Evolutionary conservation across 37 sponge, comb jelly and placozoan species (phyloP), one percentile per base, ranked within the genome.

Genomic region (Ianthella basta): DNA sequence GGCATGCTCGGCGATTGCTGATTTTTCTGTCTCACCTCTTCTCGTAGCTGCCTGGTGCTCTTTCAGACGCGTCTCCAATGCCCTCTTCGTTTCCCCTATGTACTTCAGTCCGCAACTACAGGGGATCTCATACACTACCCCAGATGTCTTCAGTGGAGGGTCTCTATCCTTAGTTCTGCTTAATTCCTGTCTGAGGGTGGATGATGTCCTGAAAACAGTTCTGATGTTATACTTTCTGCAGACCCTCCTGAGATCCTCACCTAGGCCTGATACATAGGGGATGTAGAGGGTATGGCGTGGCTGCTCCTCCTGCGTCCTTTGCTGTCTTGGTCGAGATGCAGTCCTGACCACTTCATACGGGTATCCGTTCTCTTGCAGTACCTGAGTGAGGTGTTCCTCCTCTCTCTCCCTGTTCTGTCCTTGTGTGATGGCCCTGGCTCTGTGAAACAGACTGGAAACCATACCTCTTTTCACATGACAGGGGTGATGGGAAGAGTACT

Each of bases 31-130:
- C 39, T 81, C 82, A 15, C 82, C 82, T 15, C 65, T 10, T 81
- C 65, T 59, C 4, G 82, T 81, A 21, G 82, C 82, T 61, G 82
- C 40, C 36, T 81, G 68, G 65, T 81, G 82, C 25, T 81, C 82
- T 60, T 81, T 81, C 18, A 81, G 34, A 18, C 82, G 39, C 67
- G 53, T 64, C 66, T 65, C 83, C 38, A 82, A 54, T 41, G 35
- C 33, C 41, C 83, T 82, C 83, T 65, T 82, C 67, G 67, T 82
- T 29, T 82, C 68, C 15, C 67, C 83, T 40, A 64, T 82, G 53
- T 82, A 82, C 24, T 15, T 57, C 19, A 8, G 68, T 6, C 68
- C 83, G 24, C 83, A 82, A 44, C 54, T 82, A 29, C 83, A 82
- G 12, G 83, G 83, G 8, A 82, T 64, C 68, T 59, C 18, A 50